Conservation (phyloP, 2,797 vertebrate genomes). For the Pipistrellus pipistrellus region DNA sequence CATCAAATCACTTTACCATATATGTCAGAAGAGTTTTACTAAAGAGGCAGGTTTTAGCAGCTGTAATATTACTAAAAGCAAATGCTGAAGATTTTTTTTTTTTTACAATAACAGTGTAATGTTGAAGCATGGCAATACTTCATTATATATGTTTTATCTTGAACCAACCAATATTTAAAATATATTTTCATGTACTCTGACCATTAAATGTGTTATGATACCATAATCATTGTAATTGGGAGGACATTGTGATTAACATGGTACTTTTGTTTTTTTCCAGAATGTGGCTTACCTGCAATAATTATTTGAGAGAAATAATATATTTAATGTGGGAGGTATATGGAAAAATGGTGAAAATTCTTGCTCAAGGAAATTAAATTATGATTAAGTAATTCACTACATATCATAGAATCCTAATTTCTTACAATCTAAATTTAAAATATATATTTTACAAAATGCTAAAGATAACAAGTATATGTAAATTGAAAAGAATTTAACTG, state of each 20-base stretch:
- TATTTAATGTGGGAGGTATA: neutral
- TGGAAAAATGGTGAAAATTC: neutral
- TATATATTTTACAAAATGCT: neutral
- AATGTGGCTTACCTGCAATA: neutral
- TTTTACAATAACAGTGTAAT: neutral
- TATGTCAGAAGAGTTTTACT: neutral
- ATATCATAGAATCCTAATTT: neutral
- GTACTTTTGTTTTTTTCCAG: neutral
- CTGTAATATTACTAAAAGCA: neutral
- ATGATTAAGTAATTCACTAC: neutral
- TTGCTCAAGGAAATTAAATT: neutral
- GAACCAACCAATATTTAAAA: neutral
- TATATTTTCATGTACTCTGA: neutral
- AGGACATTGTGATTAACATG: neutral
- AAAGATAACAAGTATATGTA: neutral
- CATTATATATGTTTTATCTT: neutral
- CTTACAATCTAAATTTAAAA: slow-evolving; percentile 20
- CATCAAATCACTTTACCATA: neutral
- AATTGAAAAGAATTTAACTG: neutral
- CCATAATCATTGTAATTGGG: neutral
- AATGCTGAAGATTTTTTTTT: neutral
- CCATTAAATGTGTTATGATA: neutral
- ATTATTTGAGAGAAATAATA: neutral
- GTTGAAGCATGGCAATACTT: neutral
- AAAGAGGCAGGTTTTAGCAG: neutral